Percentiles rank a stretch among this genome's conserved stretches.
phyloP scores from a whole-genome alignment of 2,797 vertebrate genomes.

The Ctenopoma multispine region DNA sequence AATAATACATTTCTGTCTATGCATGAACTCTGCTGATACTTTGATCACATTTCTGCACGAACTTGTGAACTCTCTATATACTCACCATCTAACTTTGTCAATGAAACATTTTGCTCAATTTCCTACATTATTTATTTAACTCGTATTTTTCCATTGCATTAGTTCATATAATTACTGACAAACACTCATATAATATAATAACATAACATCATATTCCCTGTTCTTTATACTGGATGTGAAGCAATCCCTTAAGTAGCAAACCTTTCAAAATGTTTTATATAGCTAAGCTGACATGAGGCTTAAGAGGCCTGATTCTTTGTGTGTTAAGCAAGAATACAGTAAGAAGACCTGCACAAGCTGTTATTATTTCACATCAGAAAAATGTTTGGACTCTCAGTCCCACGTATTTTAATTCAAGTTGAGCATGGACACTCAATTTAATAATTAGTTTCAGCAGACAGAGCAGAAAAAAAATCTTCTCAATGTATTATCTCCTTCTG shows the following conservation, averaged over 20 bases:
- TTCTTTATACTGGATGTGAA: neutral
- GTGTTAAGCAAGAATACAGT: neutral
- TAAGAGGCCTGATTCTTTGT: too few relatives aligned
- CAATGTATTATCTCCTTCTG: neutral
- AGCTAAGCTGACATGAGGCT: neutral
- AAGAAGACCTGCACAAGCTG: neutral
- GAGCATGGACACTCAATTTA: neutral
- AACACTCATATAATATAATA: too few relatives aligned
- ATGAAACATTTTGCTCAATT: slow-evolving; percentile 1
- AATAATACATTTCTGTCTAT: too few relatives aligned
- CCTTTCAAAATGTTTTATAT: neutral
- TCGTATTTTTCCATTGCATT: too few relatives aligned
- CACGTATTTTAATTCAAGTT: neutral
- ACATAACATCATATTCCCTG: too few relatives aligned
- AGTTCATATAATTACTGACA: too few relatives aligned
- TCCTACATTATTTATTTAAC: neutral
- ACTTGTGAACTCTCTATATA: neutral
- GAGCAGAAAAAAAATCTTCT: neutral
- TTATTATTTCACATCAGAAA: neutral
- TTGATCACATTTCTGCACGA: too few relatives aligned
- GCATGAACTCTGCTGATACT: too few relatives aligned
- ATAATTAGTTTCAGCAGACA: neutral
- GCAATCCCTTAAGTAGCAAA: neutral
- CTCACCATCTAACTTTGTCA: neutral
- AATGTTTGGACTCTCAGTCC: neutral